Evolutionary conservation across 2,113 vertebrate species (phyloP).

Genomic region (Myanophis thanlyinensis): DNA sequence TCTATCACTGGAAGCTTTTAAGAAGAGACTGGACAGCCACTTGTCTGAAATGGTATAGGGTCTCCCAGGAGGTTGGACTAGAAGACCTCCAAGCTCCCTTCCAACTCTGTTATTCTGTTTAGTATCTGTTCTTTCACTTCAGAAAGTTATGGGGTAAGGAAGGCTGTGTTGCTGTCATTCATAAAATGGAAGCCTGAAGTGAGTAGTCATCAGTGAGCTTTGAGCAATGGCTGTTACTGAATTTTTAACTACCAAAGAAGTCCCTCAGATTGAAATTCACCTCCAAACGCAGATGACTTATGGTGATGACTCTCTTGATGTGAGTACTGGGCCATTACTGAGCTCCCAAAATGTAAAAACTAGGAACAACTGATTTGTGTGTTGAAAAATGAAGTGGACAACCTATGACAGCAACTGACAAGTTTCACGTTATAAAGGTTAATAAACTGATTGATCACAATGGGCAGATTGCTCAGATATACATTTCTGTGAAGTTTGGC

Average conservation of each 20-base stretch:
- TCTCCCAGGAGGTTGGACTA: too few relatives aligned
- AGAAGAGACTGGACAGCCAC: neutral
- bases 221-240: neutral
- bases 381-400: neutral
- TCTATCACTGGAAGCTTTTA: neutral
- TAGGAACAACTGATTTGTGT: neutral
- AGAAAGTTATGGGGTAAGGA: neutral
- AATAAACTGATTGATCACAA: neutral
- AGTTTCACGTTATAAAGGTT: neutral
- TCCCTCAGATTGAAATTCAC: neutral
- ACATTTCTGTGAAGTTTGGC: neutral
- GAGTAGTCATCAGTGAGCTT: neutral
- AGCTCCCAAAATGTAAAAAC: neutral
- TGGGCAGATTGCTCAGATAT: neutral
- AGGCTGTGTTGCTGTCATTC: neutral
- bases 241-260: neutral
- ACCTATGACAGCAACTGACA: neutral
- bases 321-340: neutral
- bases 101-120: neutral
- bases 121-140: neutral
- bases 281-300: neutral
- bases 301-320: neutral
- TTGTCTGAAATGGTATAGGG: neutral
- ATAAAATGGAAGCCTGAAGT: neutral
- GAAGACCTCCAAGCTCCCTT: too few relatives aligned